Percentiles rank a stretch among this genome's conserved stretches.
phyloP scores from a whole-genome alignment of 2,797 vertebrate species.

The Echiichthys vipera region DNA sequence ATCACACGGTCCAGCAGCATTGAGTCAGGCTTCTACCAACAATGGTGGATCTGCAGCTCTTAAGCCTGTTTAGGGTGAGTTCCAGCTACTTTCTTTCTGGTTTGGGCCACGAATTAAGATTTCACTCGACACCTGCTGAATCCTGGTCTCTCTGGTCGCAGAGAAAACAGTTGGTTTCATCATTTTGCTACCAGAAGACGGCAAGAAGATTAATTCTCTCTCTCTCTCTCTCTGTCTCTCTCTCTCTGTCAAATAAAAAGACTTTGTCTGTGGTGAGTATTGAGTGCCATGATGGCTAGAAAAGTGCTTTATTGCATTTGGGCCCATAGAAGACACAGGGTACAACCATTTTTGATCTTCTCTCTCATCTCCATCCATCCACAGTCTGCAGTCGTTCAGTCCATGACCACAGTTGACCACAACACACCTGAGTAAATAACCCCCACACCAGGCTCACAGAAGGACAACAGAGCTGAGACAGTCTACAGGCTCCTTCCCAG shows the following conservation, averaged over 20 bases:
- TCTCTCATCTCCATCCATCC: constrained; percentile 28
- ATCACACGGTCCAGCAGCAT: constrained; percentile 56
- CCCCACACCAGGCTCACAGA: constrained; percentile 2
- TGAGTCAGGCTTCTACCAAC: constrained; percentile 31
- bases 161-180: background rate
- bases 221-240: background rate
- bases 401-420: constrained; percentile 31
- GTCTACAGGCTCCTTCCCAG: constrained; percentile 13
- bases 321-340: background rate
- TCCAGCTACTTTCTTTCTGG: constrained; percentile 28
- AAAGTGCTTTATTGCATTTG: background rate
- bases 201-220: too few relatives aligned
- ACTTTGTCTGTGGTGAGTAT: background rate
- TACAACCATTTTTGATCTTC: background rate
- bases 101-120: constrained; percentile 10
- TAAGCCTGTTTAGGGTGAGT: constrained; percentile 15
- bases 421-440: constrained; percentile 55
- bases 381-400: background rate
- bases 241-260: background rate
- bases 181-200: constrained; percentile 5
- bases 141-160: background rate
- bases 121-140: constrained; percentile 17
- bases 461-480: constrained; percentile 15
- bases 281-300: background rate
- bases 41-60: constrained; percentile 19